A percentile compares a stretch with the other conserved stretches of the same genome.
Evolutionary conservation across 1,140 invertebrate species (phyloP).

Genomic region (Drosophila willistoni): DNA sequence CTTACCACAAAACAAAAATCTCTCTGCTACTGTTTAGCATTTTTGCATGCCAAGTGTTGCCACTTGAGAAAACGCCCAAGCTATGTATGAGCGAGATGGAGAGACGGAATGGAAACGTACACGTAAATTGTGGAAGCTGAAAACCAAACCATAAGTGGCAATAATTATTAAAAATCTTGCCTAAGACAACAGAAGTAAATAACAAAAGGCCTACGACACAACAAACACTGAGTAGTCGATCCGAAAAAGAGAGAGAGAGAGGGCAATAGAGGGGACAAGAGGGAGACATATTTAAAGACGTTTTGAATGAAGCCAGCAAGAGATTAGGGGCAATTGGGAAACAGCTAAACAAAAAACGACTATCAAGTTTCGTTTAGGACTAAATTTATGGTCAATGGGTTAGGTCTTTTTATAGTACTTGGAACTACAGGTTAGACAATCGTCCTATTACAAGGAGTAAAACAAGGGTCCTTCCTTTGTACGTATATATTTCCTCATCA

Average conservation of each 20-base stretch:
- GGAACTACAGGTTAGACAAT: no score
- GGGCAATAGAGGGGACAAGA: not conserved
- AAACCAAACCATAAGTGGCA: constrained; percentile 72
- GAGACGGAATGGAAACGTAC: not conserved
- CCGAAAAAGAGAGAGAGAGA: not conserved
- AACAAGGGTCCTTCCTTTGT: not conserved
- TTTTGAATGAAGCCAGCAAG: not conserved
- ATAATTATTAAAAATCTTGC: constrained; percentile 82
- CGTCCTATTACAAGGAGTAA: no score
- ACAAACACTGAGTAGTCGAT: not conserved
- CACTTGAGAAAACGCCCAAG: constrained; percentile 55
- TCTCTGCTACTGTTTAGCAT: constrained; percentile 81
- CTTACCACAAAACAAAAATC: constrained; percentile 22
- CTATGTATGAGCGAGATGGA: constrained; percentile 12
- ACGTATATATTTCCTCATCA: not conserved
- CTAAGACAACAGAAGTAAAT: constrained; percentile 71
- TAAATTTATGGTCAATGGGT: no score
- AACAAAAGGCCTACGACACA: constrained; percentile 56
- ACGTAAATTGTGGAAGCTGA: constrained; percentile 37
- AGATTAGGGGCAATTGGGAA: no score
- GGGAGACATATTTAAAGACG: not conserved
- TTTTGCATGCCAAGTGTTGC: constrained; percentile 79
- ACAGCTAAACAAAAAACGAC: no score
- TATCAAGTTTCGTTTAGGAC: no score
- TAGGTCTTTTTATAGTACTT: no score